Evolutionary conservation across 1,140 invertebrate species (phyloP).

Genomic region (Chrysopa pallens): DNA sequence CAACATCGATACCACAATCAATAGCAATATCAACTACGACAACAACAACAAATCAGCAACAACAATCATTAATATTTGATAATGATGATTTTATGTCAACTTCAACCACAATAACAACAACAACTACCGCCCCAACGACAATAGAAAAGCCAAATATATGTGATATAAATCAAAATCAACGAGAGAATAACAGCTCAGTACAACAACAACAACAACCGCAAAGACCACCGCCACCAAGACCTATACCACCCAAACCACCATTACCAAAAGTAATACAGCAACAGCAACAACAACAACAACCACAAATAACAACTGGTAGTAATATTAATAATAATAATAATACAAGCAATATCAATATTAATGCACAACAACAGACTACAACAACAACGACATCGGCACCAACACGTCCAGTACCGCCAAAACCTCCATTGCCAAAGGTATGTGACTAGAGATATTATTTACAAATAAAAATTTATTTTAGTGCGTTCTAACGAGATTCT

Average conservation of each 20-base stretch:
- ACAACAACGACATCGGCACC: constrained; percentile 13
- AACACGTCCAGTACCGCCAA: constrained; percentile 16
- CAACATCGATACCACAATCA: background rate
- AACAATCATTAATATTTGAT: constrained; percentile 9
- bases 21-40: background rate
- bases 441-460: too few relatives aligned
- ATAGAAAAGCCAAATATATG: constrained; percentile 2
- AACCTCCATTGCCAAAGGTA: constrained; percentile 14
- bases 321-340: too few relatives aligned
- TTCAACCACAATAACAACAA: constrained; percentile 10
- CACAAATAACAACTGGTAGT: constrained; percentile 1
- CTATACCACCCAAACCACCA: constrained; percentile 13
- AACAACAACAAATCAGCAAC: constrained; percentile 1
- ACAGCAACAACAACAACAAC: constrained; percentile 25
- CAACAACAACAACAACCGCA: constrained; percentile 16
- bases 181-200: constrained; percentile 14
- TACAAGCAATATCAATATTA: too few relatives aligned
- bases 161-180: constrained; percentile 26
- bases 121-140: too few relatives aligned
- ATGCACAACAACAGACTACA: too few relatives aligned
- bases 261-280: constrained; percentile 7
- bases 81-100: constrained; percentile 6
- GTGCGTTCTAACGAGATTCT: too few relatives aligned
- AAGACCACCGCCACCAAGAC: constrained; percentile 22
- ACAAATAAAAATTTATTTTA: too few relatives aligned